These are phyloP conservation scores for Rattus norvegicus DNA, from an alignment of 2,113 vertebrate genomes.

Conservation along the genomic window GRCr8 NC_086028.1:82364501-82365000, in stretches of 20 bases:
- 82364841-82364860: not conserved
- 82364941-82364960: not conserved
- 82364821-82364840: not conserved
- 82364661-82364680: not conserved
- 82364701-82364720: not conserved
- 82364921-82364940: not conserved
- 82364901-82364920: not conserved
- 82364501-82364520: not conserved
- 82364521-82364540: not conserved
- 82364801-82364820: not conserved
- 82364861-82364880: not conserved
- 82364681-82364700: not conserved
- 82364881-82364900: not conserved
- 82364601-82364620: not conserved
- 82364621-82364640: not conserved
- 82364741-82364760: not conserved
- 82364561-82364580: too few relatives aligned
- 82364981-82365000: not conserved
- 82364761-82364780: not conserved
- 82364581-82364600: not conserved
- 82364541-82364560: too few relatives aligned
- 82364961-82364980: not conserved
- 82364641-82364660: not conserved
- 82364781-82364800: not conserved
- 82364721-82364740: not conserved